phyloP scores from a whole-genome alignment of 2,113 vertebrate genomes.

The Tilapia sparmanii region DNA sequence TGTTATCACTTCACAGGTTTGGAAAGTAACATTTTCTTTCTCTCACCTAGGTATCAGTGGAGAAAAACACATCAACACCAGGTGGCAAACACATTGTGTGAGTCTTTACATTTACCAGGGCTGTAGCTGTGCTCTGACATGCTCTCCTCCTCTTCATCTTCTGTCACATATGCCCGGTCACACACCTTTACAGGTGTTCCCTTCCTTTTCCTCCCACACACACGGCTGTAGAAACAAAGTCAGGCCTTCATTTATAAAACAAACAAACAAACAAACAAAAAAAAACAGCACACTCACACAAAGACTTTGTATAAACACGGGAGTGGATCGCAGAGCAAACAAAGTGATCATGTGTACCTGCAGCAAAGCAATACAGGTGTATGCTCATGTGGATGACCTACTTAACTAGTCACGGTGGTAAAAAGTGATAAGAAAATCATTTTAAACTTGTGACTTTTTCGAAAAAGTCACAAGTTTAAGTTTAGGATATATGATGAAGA shows the following conservation, averaged over 20 bases:
- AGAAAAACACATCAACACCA: background rate
- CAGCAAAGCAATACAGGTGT: background rate
- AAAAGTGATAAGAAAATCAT: background rate
- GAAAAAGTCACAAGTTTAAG: too few relatives aligned
- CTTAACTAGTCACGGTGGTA: background rate
- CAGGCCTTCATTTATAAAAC: background rate
- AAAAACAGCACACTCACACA: accelerated
- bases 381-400: background rate
- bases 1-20: background rate
- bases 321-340: background rate
- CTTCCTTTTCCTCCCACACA: conserved; percentile 76
- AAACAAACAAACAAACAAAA: background rate
- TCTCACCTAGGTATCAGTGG: background rate
- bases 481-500: background rate
- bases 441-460: background rate
- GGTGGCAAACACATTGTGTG: background rate
- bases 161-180: conserved; percentile 72
- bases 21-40: background rate
- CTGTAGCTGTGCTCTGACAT: conserved; percentile 79
- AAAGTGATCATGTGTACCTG: background rate
- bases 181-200: conserved; percentile 77
- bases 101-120: conserved; percentile 55
- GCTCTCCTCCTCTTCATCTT: conserved; percentile 79
- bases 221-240: conserved; percentile 56
- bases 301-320: background rate